Percentiles rank a stretch among this genome's conserved stretches.
phyloP scores from a whole-genome alignment of 2,797 vertebrate species.

The Myotis vivesi region DNA sequence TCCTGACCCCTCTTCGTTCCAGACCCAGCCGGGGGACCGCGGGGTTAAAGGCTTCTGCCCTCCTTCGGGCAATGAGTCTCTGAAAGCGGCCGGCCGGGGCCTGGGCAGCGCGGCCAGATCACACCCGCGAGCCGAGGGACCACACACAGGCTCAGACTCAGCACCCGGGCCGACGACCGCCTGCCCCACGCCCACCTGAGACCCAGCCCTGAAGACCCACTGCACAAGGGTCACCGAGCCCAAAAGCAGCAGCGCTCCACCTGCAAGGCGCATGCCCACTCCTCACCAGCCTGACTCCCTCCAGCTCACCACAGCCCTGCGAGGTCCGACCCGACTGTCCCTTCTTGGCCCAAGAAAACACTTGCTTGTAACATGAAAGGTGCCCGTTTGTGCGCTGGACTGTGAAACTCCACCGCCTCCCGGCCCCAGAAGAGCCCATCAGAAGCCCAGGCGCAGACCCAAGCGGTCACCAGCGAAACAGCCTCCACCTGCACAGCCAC shows the following conservation, averaged over 20 bases:
- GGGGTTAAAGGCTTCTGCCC: background rate
- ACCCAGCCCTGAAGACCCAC: background rate
- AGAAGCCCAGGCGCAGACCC: background rate
- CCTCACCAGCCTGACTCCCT: background rate
- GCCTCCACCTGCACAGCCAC: too few relatives aligned
- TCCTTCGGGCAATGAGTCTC: background rate
- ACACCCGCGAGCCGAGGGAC: fast-evolving
- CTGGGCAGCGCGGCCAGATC: background rate
- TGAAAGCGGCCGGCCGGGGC: background rate
- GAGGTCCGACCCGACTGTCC: fast-evolving
- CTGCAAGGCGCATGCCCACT: fast-evolving
- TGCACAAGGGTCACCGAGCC: too few relatives aligned
- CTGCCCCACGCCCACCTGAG: fast-evolving
- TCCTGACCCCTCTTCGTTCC: background rate
- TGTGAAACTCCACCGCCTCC: background rate
- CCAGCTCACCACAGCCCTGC: background rate
- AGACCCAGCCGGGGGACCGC: background rate
- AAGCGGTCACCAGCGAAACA: fast-evolving
- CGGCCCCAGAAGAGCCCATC: background rate
- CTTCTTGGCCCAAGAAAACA: background rate
- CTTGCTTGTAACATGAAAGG: background rate
- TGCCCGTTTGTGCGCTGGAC: background rate
- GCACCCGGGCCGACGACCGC: background rate
- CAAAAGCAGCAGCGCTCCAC: background rate
- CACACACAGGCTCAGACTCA: fast-evolving